Evolutionary conservation across 1,140 invertebrate species (phyloP).

Genomic region (Branchinecta lynchi): DNA sequence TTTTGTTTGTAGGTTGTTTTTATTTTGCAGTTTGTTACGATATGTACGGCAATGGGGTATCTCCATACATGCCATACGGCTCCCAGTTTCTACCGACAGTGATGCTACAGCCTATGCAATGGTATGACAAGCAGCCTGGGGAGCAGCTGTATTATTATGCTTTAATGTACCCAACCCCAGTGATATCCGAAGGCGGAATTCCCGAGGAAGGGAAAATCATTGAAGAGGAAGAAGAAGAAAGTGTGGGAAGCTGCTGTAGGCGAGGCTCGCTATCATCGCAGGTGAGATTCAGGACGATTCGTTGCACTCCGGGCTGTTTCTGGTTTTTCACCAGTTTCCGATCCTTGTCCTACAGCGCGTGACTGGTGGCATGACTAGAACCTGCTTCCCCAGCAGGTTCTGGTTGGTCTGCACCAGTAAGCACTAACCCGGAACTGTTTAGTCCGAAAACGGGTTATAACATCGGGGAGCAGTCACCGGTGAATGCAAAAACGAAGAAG

Average conservation of each 20-base stretch:
- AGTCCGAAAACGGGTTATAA: no score
- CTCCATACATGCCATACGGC: not conserved
- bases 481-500: no score
- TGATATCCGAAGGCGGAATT: not conserved
- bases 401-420: no score
- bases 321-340: no score
- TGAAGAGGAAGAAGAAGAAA: not conserved
- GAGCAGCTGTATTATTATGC: not conserved
- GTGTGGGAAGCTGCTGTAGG: not conserved
- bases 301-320: no score
- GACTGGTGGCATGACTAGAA: no score
- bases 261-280: not conserved
- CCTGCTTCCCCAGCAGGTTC: no score
- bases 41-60: not conserved
- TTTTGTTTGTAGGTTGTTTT: not conserved
- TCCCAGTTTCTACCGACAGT: not conserved
- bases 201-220: not conserved
- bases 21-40: not conserved
- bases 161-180: not conserved
- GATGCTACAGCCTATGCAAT: constrained; percentile 6
- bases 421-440: no score
- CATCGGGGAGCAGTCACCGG: no score
- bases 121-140: not conserved
- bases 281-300: not conserved
- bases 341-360: no score